phyloP scores from a whole-genome alignment of 2,113 vertebrate genomes.

The Barbus barbus region DNA sequence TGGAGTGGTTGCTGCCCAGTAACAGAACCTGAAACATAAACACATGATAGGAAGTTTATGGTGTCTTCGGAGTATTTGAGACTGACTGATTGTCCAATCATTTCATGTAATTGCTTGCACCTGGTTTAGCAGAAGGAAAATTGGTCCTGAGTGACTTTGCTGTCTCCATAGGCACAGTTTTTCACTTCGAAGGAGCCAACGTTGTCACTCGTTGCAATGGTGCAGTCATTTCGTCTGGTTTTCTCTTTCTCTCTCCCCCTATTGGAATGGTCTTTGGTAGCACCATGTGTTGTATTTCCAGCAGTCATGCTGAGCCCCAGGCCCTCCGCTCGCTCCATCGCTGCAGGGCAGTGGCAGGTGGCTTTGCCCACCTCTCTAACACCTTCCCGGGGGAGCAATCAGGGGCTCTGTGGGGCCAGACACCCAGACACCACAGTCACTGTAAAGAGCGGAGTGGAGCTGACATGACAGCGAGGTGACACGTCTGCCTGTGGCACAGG shows the following conservation, averaged over 20 bases:
- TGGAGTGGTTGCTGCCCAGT: constrained; percentile 41
- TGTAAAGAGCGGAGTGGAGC: constrained; percentile 43
- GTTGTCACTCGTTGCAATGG: constrained; percentile 38
- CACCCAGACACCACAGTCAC: constrained; percentile 45
- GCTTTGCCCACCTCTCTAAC: constrained; percentile 43
- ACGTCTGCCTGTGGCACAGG: constrained; percentile 53
- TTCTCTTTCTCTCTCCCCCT: constrained; percentile 21
- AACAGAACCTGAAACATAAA: constrained; percentile 44
- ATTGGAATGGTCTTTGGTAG: constrained; percentile 33
- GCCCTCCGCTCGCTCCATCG: constrained; percentile 10
- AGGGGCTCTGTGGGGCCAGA: constrained; percentile 45
- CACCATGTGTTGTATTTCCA: constrained; percentile 5
- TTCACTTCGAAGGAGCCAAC: constrained; percentile 32
- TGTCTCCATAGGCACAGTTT: constrained; percentile 42
- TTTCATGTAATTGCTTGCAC: constrained; percentile 55
- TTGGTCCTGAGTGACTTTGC: constrained; percentile 52
- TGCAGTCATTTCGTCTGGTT: constrained; percentile 35
- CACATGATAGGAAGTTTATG: constrained; percentile 42
- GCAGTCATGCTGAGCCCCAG: neutral
- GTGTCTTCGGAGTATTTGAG: constrained; percentile 47
- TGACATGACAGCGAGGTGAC: constrained; percentile 56
- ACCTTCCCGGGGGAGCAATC: constrained; percentile 47
- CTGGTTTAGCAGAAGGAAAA: constrained; percentile 51
- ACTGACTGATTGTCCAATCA: constrained; percentile 55
- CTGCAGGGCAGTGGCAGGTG: constrained; percentile 50